Evolutionary conservation across 2,888 invertebrate genomes (phyloP), one percentile per base, ranked within the genome.

Genomic region (Acanthoscelides obtectus): DNA sequence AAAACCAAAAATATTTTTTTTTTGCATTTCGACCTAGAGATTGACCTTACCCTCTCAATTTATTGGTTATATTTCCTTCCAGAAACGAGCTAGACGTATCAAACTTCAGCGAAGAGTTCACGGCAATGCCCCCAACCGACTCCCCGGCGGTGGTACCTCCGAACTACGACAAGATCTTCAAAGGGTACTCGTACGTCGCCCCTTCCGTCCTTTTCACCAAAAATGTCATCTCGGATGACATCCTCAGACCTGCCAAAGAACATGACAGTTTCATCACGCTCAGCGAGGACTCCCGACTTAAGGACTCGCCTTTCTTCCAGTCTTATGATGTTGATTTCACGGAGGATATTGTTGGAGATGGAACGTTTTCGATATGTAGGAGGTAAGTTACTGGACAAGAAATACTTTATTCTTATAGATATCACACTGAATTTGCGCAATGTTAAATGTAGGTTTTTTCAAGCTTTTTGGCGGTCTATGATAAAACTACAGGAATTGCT

Each of bases 101-200:
- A 82, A 98, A 99, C 88, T 99, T 99, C 86, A 94, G 97, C 67
- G 95, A 95, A 76, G 98, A 99, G 87, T 99, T 99, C 86, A 99
- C 98, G 0, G 91, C 92, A 80, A 94, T 97, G 92, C 90, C 92
- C 69, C 94, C 97, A 6, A 92, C 94, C 0, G 97, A 98, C 86
- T 96, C 97, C 4, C 97, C 97, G 0, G 95, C 96, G 20, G 92
- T 94, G 74, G 91, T 94, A 71, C 97, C 97, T 64, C 91, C 92
- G 66, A 92, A 94, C 81, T 91, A 91, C 82, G 95, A 96, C 81
- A 94, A 94, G 83, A 88, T 97, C 76, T 98, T 98, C 87, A 91
- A 95, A 75, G 93, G 97, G 27, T 99, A 98, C 83, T 98, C 98
- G 0, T 99, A 96, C 86, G 94, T 98, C 71, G 95, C 98, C 0